phyloP scores from a whole-genome alignment of 2,113 vertebrate species.

The Uria aalge region DNA sequence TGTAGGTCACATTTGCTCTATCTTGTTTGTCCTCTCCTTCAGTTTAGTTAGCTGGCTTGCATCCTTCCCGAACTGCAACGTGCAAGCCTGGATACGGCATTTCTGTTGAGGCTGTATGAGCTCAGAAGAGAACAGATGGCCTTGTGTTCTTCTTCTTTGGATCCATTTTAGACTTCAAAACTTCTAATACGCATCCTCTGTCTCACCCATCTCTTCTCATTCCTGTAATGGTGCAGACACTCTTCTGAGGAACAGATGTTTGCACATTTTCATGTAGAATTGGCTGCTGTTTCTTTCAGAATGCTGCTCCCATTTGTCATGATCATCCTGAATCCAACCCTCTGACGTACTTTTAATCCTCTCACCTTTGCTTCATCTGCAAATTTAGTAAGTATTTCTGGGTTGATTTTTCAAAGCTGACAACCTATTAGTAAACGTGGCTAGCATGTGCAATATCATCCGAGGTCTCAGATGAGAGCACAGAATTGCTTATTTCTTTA shows the following conservation, averaged over 20 bases:
- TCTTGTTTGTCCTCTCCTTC: not conserved
- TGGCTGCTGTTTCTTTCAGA: not conserved
- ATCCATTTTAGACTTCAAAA: not conserved
- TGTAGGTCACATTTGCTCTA: not conserved
- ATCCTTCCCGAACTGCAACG: not conserved
- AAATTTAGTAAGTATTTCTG: slow-evolving; percentile 2
- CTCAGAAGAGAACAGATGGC: not conserved
- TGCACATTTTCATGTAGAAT: not conserved
- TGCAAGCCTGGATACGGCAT: not conserved
- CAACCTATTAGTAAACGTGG: not conserved
- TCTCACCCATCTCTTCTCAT: not conserved
- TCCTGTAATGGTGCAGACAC: not conserved
- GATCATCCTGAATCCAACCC: not conserved
- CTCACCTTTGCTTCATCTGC: slow-evolving; percentile 3
- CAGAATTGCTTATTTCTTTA: not conserved
- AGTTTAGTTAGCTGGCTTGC: not conserved
- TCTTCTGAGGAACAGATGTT: not conserved
- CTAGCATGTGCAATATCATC: not conserved
- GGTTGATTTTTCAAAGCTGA: not conserved
- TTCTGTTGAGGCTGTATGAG: not conserved
- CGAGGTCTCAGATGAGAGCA: not conserved
- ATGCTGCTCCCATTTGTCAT: not conserved
- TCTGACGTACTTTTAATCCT: not conserved
- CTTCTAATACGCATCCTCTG: not conserved
- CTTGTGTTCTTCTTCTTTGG: not conserved